Base-by-base conservation (phyloP, 1,140 invertebrate genomes). In the Polyergus mexicanus region DNA sequence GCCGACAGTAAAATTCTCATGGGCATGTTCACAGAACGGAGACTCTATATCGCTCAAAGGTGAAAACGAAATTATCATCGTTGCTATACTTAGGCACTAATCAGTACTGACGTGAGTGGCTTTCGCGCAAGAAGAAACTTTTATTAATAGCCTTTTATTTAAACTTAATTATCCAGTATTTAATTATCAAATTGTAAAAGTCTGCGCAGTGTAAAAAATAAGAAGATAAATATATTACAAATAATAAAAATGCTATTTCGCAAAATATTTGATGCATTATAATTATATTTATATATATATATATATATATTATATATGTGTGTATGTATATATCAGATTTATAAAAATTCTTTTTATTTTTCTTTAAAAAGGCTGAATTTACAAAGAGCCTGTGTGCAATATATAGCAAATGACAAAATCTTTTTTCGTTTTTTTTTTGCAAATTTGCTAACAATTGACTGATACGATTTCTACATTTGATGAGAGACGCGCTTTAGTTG, bases 61-160 rank as follows among this genome's bases (percentile, higher is more conserved):
- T 74, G 68, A 44, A 83, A 83, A 83, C n/a, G 68, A 83, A 83
- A 28, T 83, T 83, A 83, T 28, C 54, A 83, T 72, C 56, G 78
- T 83, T 83, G 71, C 38, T 60, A 47, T 44, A 74, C 13, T 74
- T 74, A 83, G 68, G 28, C 25, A 38, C 32, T 72, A 60, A 38
- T 60, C 54, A 28, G 68, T 44, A 83, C 54, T 60, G 11, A 32
- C 32, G 32, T 32, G 32, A 74, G n/a, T 62, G 25, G 51, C 66
- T 81, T 83, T 74, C 19, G 54, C 47, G 32, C 8, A 32, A 78
- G 8, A 54, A 74, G 78, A 44, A 72, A 35, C 66, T 81, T 16
- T 28, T 78, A 68, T 44, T 63, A 72, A 41, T 10, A 38, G 6
- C 8, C 22, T 66, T 74, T 74, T 38, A 38, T 74, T 74, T 74